A percentile compares a stretch with the other conserved stretches of the same genome.
phyloP scores from a whole-genome alignment of 2,797 vertebrate species.

The Enteromius argenteus region DNA sequence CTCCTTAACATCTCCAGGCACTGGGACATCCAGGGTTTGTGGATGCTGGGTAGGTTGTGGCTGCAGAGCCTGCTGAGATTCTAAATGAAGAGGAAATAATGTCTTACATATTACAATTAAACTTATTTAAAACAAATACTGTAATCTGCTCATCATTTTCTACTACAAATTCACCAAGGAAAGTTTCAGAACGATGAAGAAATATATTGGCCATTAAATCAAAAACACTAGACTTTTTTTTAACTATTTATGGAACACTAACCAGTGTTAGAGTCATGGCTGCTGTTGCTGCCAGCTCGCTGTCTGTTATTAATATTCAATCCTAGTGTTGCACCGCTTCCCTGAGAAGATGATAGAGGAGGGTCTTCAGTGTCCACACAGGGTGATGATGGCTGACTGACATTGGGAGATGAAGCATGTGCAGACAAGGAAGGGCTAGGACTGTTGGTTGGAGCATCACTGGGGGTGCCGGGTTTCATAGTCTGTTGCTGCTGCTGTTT shows the following conservation, averaged over 20 bases:
- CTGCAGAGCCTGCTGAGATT: conserved; percentile 75
- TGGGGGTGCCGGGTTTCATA: conserved; percentile 77
- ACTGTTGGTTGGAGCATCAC: conserved; percentile 72
- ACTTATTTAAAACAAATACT: neutral
- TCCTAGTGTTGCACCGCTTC: conserved; percentile 47
- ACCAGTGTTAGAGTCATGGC: conserved; percentile 86
- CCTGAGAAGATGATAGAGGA: conserved; percentile 66
- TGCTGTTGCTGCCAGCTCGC: conserved; percentile 85
- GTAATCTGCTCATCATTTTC: neutral
- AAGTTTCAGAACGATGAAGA: neutral
- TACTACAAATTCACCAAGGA: neutral
- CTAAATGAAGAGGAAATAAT: conserved; percentile 65
- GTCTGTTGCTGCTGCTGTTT: conserved; percentile 81
- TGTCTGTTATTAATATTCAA: conserved; percentile 71
- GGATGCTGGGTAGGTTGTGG: conserved; percentile 70
- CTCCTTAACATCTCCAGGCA: conserved; percentile 76
- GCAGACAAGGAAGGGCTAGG: conserved; percentile 75
- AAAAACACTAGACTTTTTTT: neutral
- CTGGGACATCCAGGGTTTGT: conserved; percentile 66
- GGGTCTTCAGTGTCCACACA: conserved; percentile 80
- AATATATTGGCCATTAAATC: neutral
- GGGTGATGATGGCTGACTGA: conserved; percentile 81
- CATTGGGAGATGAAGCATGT: conserved; percentile 75
- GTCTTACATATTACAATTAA: neutral
- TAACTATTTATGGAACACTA: conserved; percentile 38